A percentile compares a stretch with the other conserved stretches of the same genome.
Evolutionary conservation across 1,140 invertebrate species (phyloP).

Genomic region (Galleria mellonella): DNA sequence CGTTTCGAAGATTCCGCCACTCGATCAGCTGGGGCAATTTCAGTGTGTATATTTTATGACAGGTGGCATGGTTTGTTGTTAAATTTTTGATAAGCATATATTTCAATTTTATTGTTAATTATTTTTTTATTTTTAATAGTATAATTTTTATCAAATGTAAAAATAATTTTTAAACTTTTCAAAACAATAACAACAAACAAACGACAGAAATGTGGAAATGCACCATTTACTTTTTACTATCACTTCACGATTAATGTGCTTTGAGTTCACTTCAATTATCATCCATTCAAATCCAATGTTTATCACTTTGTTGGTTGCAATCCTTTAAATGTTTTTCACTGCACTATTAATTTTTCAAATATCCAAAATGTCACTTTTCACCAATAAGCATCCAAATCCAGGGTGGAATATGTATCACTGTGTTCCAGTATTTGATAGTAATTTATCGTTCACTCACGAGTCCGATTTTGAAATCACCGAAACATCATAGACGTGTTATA

Average conservation of each 20-base stretch:
- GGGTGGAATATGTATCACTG: slow-evolving; percentile 50
- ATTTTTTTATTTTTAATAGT: not conserved
- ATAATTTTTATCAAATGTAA: not conserved
- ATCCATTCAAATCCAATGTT: slow-evolving; percentile 46
- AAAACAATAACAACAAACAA: slow-evolving; percentile 19
- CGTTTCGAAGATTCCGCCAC: slow-evolving; percentile 27
- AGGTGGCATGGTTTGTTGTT: slow-evolving; percentile 20
- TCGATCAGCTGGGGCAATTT: slow-evolving; percentile 45
- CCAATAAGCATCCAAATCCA: slow-evolving; percentile 59
- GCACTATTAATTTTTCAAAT: slow-evolving; percentile 54
- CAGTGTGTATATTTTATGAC: slow-evolving; percentile 30
- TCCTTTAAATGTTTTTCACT: slow-evolving; percentile 57
- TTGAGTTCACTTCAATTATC: slow-evolving; percentile 27
- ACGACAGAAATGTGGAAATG: slow-evolving; percentile 13
- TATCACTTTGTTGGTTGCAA: slow-evolving; percentile 43
- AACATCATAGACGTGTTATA: slow-evolving; percentile 71
- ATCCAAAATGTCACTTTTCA: slow-evolving; percentile 57
- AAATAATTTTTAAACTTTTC: slow-evolving; percentile 9
- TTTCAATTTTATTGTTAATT: not conserved
- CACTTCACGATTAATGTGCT: slow-evolving; percentile 24
- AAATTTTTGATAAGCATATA: slow-evolving; percentile 13
- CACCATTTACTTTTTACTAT: slow-evolving; percentile 34
- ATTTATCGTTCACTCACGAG: slow-evolving; percentile 60
- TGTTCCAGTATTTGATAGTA: slow-evolving; percentile 54
- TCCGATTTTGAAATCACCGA: slow-evolving; percentile 64